These are phyloP conservation scores for Colaptes auratus DNA, from an alignment of 2,113 vertebrate species.

Conservation along the genomic window DNA sequence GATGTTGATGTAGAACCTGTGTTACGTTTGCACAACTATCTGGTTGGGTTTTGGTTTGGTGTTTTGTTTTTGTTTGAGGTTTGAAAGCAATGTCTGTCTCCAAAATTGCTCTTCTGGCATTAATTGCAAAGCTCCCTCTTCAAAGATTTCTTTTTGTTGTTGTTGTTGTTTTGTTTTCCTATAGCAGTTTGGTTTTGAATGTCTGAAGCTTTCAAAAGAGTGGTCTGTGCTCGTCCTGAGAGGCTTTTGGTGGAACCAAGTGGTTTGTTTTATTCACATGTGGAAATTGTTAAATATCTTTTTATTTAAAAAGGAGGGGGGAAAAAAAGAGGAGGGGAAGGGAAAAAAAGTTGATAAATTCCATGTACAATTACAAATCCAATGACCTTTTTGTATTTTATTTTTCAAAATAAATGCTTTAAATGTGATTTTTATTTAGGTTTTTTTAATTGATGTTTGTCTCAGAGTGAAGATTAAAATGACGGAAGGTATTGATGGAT, in stretches of 20 bases:
- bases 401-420: slow-evolving; percentile 89
- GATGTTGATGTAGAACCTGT: background rate
- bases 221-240: slow-evolving; percentile 41
- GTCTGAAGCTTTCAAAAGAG: background rate
- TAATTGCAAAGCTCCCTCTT: slow-evolving; percentile 2
- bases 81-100: background rate
- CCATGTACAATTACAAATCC: slow-evolving; percentile 78
- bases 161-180: background rate
- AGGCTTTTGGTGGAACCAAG: slow-evolving; percentile 30
- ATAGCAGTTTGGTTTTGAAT: background rate
- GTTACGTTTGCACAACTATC: background rate
- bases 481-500: background rate
- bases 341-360: slow-evolving; percentile 53
- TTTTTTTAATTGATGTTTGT: background rate
- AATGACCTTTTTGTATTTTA: slow-evolving; percentile 87
- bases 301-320: slow-evolving; percentile 82
- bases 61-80: background rate
- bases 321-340: slow-evolving; percentile 30
- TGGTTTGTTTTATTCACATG: slow-evolving; percentile 58
- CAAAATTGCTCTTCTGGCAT: slow-evolving; percentile 1
- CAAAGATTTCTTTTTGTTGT: background rate
- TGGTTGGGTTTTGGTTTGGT: no score
- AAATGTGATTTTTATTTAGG: slow-evolving; percentile 54
- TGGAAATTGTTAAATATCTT: slow-evolving; percentile 70
- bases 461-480: background rate